Conservation (phyloP, 2,888 invertebrate species). For the Eurytoma californica region DNA sequence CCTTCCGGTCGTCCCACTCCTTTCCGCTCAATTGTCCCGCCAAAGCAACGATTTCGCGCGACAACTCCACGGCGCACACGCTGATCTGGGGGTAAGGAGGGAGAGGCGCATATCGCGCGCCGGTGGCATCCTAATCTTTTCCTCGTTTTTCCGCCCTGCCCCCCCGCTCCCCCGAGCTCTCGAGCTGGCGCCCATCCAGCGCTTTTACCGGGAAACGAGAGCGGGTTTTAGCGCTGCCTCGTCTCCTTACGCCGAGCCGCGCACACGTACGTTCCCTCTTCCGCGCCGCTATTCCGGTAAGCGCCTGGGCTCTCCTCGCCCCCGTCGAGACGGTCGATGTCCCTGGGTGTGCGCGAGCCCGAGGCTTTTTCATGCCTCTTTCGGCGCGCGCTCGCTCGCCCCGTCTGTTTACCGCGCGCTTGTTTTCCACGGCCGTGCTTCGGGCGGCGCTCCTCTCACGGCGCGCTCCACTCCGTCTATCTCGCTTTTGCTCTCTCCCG, state of each 20-base stretch:
- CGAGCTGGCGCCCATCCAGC: slow-evolving; percentile 69
- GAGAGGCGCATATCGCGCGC: slow-evolving; percentile 36
- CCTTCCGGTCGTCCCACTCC: too few species aligned
- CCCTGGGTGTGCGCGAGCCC: slow-evolving; percentile 40
- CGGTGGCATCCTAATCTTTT: slow-evolving; percentile 56
- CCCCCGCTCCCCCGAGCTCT: slow-evolving; percentile 42
- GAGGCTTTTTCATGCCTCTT: neutral
- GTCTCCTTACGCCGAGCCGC: neutral
- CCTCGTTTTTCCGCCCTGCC: slow-evolving; percentile 44
- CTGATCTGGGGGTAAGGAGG: slow-evolving; percentile 62
- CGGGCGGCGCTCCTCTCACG: neutral
- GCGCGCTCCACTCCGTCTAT: neutral
- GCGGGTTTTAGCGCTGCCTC: slow-evolving; percentile 40
- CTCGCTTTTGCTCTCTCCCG: neutral
- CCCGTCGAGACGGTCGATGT: slow-evolving; percentile 48
- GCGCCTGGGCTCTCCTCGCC: slow-evolving; percentile 31
- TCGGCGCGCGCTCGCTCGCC: neutral
- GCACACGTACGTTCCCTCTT: neutral
- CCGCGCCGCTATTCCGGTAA: slow-evolving; percentile 47
- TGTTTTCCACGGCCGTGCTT: slow-evolving; percentile 5
- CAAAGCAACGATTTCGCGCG: too few species aligned
- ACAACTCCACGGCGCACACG: slow-evolving; percentile 53
- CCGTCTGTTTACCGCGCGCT: neutral
- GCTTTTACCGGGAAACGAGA: slow-evolving; percentile 46
- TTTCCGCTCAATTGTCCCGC: too few species aligned